Conservation (phyloP, 2,113 vertebrate genomes). For the Otolemur garnettii region DNA sequence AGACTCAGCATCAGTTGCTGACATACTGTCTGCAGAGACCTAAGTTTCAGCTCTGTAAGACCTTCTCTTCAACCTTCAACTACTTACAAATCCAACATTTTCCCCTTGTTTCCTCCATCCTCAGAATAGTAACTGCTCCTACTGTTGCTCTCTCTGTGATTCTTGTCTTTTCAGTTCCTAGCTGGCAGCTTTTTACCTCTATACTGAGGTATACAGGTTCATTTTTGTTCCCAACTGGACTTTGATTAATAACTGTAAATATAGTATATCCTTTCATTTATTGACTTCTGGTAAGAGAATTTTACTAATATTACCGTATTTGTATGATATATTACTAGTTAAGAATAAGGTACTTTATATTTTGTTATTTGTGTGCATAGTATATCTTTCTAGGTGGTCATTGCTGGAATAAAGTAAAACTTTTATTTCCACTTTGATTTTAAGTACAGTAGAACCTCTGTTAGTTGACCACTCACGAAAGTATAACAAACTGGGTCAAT, state of each 20-base stretch:
- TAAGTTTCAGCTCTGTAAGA: neutral
- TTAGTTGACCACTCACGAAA: no score
- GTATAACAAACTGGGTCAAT: no score
- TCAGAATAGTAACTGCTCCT: neutral
- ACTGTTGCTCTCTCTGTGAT: neutral
- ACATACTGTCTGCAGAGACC: neutral
- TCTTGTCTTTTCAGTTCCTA: neutral
- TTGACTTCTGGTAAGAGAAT: neutral
- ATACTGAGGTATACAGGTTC: neutral
- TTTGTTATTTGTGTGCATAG: neutral
- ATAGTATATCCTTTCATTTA: neutral
- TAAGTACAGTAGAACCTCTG: neutral
- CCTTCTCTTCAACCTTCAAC: neutral
- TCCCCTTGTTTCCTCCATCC: neutral
- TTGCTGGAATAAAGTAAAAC: neutral
- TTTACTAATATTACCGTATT: neutral
- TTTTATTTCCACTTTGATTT: constrained; percentile 17
- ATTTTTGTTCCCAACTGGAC: neutral
- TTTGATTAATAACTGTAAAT: neutral
- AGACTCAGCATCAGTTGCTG: neutral
- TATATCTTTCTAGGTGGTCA: neutral
- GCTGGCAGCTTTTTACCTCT: neutral
- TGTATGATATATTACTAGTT: neutral
- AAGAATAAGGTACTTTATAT: neutral
- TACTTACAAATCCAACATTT: neutral